A percentile compares a stretch with the other conserved stretches of the same genome.
Conservation (phyloP, 2,797 vertebrate species). For the Arrhamphus sclerolepis region DNA sequence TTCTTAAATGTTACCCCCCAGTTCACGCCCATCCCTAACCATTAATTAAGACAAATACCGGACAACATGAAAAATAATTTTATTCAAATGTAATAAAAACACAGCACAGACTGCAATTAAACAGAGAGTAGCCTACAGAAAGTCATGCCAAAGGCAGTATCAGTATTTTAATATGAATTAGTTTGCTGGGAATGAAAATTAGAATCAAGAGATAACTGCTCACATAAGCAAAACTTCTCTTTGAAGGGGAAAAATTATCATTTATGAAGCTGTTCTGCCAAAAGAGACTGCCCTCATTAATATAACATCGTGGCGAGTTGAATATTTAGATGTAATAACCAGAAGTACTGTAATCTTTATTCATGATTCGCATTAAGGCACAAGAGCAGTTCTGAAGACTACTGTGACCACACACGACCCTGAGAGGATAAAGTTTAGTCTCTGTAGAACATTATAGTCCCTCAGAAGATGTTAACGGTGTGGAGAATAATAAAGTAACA, state of each 20-base stretch:
- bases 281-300: constrained; percentile 24
- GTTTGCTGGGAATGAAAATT: neutral
- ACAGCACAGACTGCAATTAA: neutral
- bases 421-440: neutral
- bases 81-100: neutral
- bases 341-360: constrained; percentile 23
- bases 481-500: neutral
- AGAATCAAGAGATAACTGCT: constrained; percentile 25
- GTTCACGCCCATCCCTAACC: no score
- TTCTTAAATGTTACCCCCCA: constrained; percentile 15
- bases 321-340: constrained; percentile 51
- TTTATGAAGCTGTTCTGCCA: constrained; percentile 19
- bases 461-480: neutral
- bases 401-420: constrained; percentile 8
- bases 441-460: neutral
- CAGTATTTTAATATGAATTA: constrained; percentile 6
- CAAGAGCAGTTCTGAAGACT: constrained; percentile 7
- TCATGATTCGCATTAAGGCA: constrained; percentile 44
- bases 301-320: constrained; percentile 29
- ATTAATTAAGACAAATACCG: neutral
- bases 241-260: constrained; percentile 9
- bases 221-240: constrained; percentile 20
- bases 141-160: neutral
- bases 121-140: neutral
- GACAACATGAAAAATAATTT: neutral